phyloP scores from a whole-genome alignment of 2,797 vertebrate species.

The Amazonetta brasiliensis region DNA sequence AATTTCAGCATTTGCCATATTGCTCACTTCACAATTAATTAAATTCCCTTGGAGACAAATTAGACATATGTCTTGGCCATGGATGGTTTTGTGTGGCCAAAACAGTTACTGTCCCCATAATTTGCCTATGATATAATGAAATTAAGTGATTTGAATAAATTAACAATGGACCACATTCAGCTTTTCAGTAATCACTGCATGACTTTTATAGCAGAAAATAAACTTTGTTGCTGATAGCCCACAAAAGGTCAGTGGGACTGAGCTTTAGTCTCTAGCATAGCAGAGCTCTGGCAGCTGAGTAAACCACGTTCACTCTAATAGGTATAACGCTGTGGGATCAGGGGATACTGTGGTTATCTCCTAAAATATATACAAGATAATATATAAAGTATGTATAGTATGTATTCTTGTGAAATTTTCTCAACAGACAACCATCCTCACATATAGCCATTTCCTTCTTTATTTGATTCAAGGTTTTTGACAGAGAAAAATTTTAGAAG shows the following conservation, averaged over 20 bases:
- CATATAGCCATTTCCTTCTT: background rate
- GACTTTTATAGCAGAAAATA: conserved; percentile 13
- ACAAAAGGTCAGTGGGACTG: background rate
- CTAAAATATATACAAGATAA: background rate
- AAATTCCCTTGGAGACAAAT: conserved; percentile 55
- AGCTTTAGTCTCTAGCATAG: background rate
- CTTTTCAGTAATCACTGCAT: conserved; percentile 32
- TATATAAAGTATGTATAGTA: background rate
- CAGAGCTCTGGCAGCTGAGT: background rate
- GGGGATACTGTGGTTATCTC: background rate
- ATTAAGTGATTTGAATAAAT: conserved; percentile 70
- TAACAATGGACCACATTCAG: conserved; percentile 36
- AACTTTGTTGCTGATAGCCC: conserved; percentile 17
- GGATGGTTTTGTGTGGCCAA: background rate
- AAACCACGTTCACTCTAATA: background rate
- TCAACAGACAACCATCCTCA: background rate
- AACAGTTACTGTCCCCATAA: conserved; percentile 39
- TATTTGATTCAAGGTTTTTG: background rate
- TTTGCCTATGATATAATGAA: conserved; percentile 53
- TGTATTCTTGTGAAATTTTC: background rate
- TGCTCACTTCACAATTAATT: conserved; percentile 42
- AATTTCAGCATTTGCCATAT: conserved; percentile 27
- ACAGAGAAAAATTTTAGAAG: background rate
- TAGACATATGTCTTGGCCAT: conserved; percentile 21
- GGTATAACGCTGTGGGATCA: background rate